Conservation (phyloP, 2,888 invertebrate species). For the Coremacera marginata region DNA sequence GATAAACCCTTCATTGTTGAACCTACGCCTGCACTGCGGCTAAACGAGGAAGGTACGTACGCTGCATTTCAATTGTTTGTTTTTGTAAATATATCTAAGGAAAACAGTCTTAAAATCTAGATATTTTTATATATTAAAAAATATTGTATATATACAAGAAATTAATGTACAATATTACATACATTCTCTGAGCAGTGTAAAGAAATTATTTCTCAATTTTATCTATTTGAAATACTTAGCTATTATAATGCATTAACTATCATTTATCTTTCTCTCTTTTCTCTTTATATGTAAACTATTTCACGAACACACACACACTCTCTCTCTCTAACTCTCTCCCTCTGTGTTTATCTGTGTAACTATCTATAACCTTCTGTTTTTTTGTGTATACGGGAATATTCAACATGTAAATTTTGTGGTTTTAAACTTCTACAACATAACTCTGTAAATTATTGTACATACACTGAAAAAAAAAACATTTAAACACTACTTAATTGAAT, state of each 20-base stretch:
- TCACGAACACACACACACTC: constrained; percentile 50
- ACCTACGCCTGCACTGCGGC: constrained; percentile 61
- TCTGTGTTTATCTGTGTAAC: constrained; percentile 30
- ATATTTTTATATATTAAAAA: constrained; percentile 27
- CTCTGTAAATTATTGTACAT: constrained; percentile 30
- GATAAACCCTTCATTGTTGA: constrained; percentile 58
- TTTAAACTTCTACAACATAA: constrained; percentile 15
- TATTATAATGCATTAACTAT: constrained; percentile 1
- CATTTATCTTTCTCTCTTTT: constrained; percentile 49
- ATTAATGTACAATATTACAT: not conserved
- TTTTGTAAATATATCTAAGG: constrained; percentile 36
- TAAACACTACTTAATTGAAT: not conserved
- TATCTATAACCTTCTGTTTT: constrained; percentile 21
- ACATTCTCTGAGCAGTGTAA: not conserved
- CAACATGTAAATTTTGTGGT: constrained; percentile 10
- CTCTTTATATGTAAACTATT: constrained; percentile 60
- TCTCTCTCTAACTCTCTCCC: constrained; percentile 36
- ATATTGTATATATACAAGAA: not conserved
- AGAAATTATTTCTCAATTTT: too few species aligned
- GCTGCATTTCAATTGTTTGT: constrained; percentile 1
- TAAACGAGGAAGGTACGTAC: constrained; percentile 60
- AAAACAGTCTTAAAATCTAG: not conserved
- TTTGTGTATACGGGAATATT: constrained; percentile 18
- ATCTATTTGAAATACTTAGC: not conserved
- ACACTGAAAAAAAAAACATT: constrained; percentile 25